phyloP scores from a whole-genome alignment of 2,113 vertebrate species.

The Cinclus mexicanus region DNA sequence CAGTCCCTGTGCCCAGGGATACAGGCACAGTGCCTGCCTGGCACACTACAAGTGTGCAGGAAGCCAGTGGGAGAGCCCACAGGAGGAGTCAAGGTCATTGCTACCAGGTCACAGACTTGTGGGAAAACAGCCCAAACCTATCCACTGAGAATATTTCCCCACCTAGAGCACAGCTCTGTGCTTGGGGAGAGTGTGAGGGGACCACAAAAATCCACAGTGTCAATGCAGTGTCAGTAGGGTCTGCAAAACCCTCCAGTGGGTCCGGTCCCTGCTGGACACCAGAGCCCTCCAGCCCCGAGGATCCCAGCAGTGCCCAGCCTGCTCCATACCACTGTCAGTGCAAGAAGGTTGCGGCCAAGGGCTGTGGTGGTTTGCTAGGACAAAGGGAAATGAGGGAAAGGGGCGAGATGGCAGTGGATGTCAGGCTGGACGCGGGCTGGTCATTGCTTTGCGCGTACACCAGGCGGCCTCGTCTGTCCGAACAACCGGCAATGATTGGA shows the following conservation, averaged over 20 bases:
- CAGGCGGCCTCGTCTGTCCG: neutral
- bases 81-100: neutral
- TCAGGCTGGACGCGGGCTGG: neutral
- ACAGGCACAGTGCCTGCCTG: fast-evolving
- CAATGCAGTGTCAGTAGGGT: neutral
- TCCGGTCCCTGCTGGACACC: fast-evolving
- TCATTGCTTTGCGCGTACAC: neutral
- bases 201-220: fast-evolving
- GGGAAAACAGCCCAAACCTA: neutral
- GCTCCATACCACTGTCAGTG: fast-evolving
- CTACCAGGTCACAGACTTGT: neutral
- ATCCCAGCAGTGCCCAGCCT: neutral
- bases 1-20: neutral
- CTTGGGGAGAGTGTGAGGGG: neutral
- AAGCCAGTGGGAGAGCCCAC: fast-evolving
- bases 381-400: fast-evolving
- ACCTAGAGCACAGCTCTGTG: neutral
- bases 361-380: neutral
- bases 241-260: neutral
- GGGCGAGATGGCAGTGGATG: fast-evolving
- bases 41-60: neutral
- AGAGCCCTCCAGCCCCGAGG: neutral
- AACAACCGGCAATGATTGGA: neutral
- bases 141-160: neutral
- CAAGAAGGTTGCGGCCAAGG: fast-evolving